Percentiles rank a stretch among this genome's conserved stretches.
phyloP scores from a whole-genome alignment of 2,797 vertebrate species.

The Alfaro cultratus region DNA sequence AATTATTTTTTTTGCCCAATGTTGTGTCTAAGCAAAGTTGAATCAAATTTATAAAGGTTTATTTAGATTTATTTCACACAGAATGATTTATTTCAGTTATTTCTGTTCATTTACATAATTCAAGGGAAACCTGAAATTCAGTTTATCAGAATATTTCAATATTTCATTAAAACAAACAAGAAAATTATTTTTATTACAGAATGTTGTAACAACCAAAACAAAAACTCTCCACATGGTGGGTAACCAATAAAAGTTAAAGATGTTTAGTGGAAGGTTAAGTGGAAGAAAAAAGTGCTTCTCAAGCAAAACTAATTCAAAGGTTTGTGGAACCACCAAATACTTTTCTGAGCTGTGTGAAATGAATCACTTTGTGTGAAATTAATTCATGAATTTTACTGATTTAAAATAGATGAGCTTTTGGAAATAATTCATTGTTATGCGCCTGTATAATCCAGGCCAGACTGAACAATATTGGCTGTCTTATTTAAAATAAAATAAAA shows the following conservation, averaged over 20 bases:
- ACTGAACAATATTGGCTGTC: conserved; percentile 22
- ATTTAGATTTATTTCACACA: not conserved
- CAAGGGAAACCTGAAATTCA: not conserved
- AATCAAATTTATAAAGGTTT: not conserved
- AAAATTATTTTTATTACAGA: not conserved
- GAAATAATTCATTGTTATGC: not conserved
- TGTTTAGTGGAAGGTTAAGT: not conserved
- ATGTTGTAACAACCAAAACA: not conserved
- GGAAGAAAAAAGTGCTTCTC: not conserved
- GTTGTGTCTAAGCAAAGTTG: not conserved
- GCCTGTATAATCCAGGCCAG: not conserved
- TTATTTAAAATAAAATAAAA: conserved; percentile 14
- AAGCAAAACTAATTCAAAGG: not conserved
- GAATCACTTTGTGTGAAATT: too few relatives aligned
- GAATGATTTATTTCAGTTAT: not conserved
- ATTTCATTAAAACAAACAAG: not conserved
- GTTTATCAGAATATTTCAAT: not conserved
- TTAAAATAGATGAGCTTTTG: not conserved
- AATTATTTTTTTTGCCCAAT: not conserved
- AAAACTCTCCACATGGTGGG: not conserved
- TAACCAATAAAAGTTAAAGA: not conserved
- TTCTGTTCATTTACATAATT: not conserved
- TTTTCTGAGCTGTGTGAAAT: not conserved
- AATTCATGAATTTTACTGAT: not conserved
- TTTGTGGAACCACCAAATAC: not conserved